A percentile compares a stretch with the other conserved stretches of the same genome.
Conservation (phyloP, 2,888 invertebrate species). For the Allophyes oxyacanthae region DNA sequence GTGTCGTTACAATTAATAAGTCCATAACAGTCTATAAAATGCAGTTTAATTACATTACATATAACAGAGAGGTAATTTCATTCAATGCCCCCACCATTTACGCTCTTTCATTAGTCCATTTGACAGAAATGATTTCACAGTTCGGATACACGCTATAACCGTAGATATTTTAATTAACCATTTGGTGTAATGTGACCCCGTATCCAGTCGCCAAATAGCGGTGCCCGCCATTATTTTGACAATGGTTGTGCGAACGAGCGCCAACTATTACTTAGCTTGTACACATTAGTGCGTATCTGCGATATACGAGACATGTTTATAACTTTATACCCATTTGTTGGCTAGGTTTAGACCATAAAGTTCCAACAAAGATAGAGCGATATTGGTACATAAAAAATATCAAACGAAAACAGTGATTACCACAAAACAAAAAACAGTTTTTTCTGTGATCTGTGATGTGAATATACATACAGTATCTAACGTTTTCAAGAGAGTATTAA, state of each 20-base stretch:
- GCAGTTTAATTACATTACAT: slow-evolving; percentile 13
- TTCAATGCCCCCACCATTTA: slow-evolving; percentile 38
- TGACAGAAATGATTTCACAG: slow-evolving; percentile 56
- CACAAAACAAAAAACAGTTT: too few species aligned
- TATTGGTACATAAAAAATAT: too few species aligned
- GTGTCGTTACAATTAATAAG: slow-evolving; percentile 4
- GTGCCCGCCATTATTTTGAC: slow-evolving; percentile 47
- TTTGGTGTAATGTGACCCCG: slow-evolving; percentile 57
- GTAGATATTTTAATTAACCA: slow-evolving; percentile 65
- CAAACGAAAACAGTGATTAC: too few species aligned
- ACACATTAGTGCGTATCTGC: slow-evolving; percentile 46
- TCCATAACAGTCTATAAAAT: slow-evolving; percentile 20
- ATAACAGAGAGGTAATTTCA: slow-evolving; percentile 22
- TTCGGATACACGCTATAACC: slow-evolving; percentile 55
- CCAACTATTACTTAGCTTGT: slow-evolving; percentile 49
- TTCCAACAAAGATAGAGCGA: background rate
- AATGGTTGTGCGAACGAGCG: slow-evolving; percentile 48
- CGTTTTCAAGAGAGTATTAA: too few species aligned
- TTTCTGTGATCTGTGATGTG: too few species aligned
- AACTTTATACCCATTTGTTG: slow-evolving; percentile 35
- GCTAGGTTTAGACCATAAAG: slow-evolving; percentile 3
- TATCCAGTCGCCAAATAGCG: slow-evolving; percentile 56
- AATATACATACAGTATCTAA: too few species aligned
- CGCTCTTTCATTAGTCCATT: slow-evolving; percentile 55
- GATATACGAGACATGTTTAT: slow-evolving; percentile 48